A percentile compares a stretch with the other conserved stretches of the same genome.
phyloP scores from a whole-genome alignment of 2,888 invertebrate species.

The Tinea semifulvella region DNA sequence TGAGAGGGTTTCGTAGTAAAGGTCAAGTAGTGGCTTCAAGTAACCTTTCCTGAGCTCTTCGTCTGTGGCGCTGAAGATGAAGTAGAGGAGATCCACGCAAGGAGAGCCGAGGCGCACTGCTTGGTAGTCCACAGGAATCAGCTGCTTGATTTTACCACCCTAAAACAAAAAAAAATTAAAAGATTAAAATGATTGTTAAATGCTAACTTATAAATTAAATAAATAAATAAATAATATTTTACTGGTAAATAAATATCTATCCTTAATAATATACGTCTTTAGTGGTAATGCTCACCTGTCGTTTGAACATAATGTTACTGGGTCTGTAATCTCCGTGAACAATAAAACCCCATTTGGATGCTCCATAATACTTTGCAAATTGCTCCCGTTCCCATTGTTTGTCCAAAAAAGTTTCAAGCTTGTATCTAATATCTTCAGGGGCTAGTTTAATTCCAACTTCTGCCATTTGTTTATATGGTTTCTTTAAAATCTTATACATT shows the following conservation, averaged over 20 bases:
- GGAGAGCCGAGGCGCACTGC: constrained; percentile 34
- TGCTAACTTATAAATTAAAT: constrained; percentile 1
- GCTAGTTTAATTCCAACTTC: neutral
- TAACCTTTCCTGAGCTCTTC: constrained; percentile 32
- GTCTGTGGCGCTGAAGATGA: constrained; percentile 40
- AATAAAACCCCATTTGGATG: constrained; percentile 18
- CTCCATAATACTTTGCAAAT: constrained; percentile 21
- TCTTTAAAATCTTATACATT: neutral
- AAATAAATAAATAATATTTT: neutral
- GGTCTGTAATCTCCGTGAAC: constrained; percentile 29
- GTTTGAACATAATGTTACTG: constrained; percentile 28
- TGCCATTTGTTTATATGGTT: neutral
- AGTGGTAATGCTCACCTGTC: constrained; percentile 11
- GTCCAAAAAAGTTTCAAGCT: constrained; percentile 26
- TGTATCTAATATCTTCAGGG: constrained; percentile 29
- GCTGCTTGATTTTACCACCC: constrained; percentile 26
- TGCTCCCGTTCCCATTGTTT: constrained; percentile 10
- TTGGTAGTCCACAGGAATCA: constrained; percentile 41
- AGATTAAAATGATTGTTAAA: neutral
- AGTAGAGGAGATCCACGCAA: constrained; percentile 38
- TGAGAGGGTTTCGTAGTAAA: constrained; percentile 29
- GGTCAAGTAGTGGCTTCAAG: constrained; percentile 25
- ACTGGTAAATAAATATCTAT: too few species aligned
- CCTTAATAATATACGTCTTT: too few species aligned
- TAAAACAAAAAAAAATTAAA: constrained; percentile 22